These are phyloP conservation scores for Enoplosus armatus DNA, from an alignment of 2,797 vertebrate species.

Conservation along the genomic window DNA sequence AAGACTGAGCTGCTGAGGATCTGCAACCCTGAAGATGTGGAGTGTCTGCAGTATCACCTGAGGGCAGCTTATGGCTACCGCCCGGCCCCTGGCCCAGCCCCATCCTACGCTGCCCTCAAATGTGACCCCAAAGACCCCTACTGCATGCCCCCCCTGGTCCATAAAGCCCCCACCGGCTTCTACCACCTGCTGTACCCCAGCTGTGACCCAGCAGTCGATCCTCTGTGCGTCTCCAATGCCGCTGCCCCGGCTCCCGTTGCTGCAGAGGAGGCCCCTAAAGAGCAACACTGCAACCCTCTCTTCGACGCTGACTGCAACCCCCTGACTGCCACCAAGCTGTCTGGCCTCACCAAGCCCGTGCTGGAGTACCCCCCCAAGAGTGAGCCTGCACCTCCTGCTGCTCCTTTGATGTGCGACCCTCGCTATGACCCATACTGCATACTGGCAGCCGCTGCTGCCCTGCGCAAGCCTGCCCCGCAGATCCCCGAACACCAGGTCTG, in stretches of 20 bases:
- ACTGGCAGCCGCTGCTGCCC: conserved; percentile 76
- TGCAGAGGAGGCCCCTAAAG: conserved; percentile 63
- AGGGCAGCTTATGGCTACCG: conserved; percentile 85
- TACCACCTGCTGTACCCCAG: conserved; percentile 79
- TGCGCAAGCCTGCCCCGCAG: conserved; percentile 71
- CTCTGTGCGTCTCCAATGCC: conserved; percentile 73
- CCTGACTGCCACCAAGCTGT: conserved; percentile 81
- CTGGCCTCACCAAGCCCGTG: conserved; percentile 80
- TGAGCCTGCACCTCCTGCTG: conserved; percentile 56
- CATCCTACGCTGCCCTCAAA: conserved; percentile 81
- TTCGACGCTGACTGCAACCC: conserved; percentile 85
- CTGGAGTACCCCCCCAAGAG: conserved; percentile 74
- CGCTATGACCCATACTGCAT: conserved; percentile 82
- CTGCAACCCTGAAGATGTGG: conserved; percentile 84
- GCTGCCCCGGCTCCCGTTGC: conserved; percentile 70
- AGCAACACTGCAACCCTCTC: conserved; percentile 85
- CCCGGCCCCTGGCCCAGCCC: conserved; percentile 71
- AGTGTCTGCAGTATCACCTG: conserved; percentile 88
- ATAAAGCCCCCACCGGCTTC: conserved; percentile 78
- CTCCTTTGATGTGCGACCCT: conserved; percentile 81
- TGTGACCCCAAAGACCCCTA: conserved; percentile 85
- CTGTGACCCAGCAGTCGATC: conserved; percentile 85
- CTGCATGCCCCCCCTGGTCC: conserved; percentile 77
- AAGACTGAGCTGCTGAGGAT: conserved; percentile 84
- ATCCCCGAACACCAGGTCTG: conserved; percentile 84